phyloP scores from a whole-genome alignment of 2,797 vertebrate species.

The Poliocrania exsul region DNA sequence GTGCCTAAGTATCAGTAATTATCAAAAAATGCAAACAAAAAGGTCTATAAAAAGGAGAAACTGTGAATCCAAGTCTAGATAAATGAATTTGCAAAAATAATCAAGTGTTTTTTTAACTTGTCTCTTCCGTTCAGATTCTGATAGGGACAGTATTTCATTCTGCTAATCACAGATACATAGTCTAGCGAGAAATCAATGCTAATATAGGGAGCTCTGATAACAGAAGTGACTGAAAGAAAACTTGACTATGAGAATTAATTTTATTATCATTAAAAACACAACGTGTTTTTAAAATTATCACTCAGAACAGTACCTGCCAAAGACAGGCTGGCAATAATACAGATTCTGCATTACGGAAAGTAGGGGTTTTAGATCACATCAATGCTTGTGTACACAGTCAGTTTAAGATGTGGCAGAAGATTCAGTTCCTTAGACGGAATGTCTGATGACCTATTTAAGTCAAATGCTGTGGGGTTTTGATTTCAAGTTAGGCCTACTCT shows the following conservation, averaged over 20 bases:
- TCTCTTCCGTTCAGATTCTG: neutral
- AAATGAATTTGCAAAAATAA: neutral
- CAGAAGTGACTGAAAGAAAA: neutral
- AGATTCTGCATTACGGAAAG: neutral
- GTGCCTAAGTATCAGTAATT: neutral
- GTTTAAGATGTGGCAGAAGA: neutral
- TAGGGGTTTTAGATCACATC: neutral
- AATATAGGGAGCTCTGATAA: neutral
- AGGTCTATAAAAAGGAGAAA: neutral
- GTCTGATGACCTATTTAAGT: neutral
- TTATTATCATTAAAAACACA: neutral
- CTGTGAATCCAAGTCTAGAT: neutral
- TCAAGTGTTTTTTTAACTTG: neutral
- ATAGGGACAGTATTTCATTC: neutral
- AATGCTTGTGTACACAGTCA: rapidly evolving
- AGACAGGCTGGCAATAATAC: neutral
- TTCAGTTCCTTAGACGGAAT: neutral
- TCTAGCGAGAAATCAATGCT: neutral
- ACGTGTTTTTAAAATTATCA: neutral
- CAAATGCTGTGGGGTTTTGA: neutral
- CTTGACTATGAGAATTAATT: neutral
- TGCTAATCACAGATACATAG: neutral
- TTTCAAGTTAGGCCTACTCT: neutral
- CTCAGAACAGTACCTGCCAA: neutral
- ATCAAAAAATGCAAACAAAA: neutral